Conservation (phyloP, 2,113 vertebrate species). For the Eolophus roseicapilla region DNA sequence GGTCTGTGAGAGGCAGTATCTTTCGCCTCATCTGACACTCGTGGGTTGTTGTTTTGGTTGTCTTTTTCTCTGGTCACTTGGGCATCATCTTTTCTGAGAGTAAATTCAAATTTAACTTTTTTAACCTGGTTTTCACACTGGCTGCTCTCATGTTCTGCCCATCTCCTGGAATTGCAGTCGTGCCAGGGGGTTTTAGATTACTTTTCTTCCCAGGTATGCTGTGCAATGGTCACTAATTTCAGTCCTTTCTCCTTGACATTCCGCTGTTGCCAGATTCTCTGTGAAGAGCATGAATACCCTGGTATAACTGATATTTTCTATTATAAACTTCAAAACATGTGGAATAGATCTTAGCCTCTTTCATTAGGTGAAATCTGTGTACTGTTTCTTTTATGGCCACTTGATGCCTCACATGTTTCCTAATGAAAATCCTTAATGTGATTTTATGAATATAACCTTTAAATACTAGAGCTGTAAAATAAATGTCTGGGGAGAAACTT, state of each 20-base stretch:
- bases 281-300: background rate
- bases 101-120: background rate
- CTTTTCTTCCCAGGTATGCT: background rate
- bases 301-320: background rate
- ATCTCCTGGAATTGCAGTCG: background rate
- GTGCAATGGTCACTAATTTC: background rate
- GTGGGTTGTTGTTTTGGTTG: background rate
- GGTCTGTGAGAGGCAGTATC: background rate
- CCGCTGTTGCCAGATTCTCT: background rate
- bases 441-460: background rate
- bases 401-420: fast-evolving
- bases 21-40: fast-evolving
- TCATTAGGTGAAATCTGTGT: background rate
- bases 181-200: background rate
- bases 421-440: background rate
- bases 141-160: background rate
- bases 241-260: background rate
- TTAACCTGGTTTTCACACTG: background rate
- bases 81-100: background rate
- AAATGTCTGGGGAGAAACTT: background rate
- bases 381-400: background rate
- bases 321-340: background rate
- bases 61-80: background rate
- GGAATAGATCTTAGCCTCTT: background rate
- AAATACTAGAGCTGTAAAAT: background rate